Conservation (phyloP, 1,140 invertebrate species). For the Macrosteles quadrilineatus region DNA sequence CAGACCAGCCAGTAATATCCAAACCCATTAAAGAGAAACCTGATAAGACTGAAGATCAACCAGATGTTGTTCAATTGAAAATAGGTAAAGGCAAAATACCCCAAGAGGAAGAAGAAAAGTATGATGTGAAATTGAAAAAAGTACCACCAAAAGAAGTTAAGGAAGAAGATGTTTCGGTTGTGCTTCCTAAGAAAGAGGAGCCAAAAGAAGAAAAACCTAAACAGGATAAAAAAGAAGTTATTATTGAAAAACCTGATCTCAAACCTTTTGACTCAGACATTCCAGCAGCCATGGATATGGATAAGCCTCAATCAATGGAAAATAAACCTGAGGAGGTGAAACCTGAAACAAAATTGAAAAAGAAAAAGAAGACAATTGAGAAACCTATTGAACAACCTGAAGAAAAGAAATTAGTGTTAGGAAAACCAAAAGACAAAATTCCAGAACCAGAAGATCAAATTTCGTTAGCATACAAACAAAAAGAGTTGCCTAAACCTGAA, state of each 20-base stretch:
- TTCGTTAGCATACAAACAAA: constrained; percentile 35
- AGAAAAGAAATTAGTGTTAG: constrained; percentile 34
- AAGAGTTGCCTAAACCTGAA: constrained; percentile 24
- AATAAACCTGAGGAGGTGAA: constrained; percentile 14
- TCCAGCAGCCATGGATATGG: background rate
- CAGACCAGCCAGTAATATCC: constrained; percentile 20
- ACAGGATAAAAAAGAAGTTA: constrained; percentile 36
- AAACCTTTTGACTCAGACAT: constrained; percentile 31
- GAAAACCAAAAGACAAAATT: constrained; percentile 38
- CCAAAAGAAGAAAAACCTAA: constrained; percentile 39
- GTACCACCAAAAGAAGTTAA: constrained; percentile 43
- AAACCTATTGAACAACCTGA: constrained; percentile 22
- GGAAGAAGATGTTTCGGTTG: constrained; percentile 42
- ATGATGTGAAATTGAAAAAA: constrained; percentile 45
- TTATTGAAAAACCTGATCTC: constrained; percentile 40
- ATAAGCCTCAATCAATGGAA: constrained; percentile 32
- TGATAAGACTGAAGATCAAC: constrained; percentile 52
- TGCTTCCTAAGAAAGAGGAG: constrained; percentile 41
- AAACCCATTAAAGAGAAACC: constrained; percentile 31
- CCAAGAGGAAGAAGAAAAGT: constrained; percentile 40
- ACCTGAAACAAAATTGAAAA: constrained; percentile 29
- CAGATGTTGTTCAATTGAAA: constrained; percentile 54
- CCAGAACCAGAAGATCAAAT: constrained; percentile 35
- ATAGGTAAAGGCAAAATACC: constrained; percentile 40
- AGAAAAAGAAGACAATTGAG: constrained; percentile 30